Percentiles rank a stretch among this genome's conserved stretches.
These are phyloP conservation scores for Triplophysa bombifrons DNA, from an alignment of 2,797 vertebrate genomes.

Conservation along the genomic window DNA sequence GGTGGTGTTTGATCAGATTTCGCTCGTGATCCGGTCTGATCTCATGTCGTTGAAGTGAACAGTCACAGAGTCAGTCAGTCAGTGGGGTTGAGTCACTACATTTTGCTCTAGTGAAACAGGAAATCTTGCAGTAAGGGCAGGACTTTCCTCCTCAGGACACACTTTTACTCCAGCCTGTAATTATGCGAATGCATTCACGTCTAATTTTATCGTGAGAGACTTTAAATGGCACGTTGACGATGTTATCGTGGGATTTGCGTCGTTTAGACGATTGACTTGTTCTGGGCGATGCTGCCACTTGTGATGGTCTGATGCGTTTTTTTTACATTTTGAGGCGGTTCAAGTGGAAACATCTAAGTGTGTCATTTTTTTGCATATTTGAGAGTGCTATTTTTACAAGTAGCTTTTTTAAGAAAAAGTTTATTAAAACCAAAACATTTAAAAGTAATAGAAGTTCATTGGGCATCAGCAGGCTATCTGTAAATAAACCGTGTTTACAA, in stretches of 20 bases:
- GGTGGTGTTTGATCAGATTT: background rate
- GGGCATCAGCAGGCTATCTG: too few species aligned
- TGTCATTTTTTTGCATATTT: background rate
- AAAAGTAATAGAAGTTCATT: too few species aligned
- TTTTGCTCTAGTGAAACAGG: slow-evolving; percentile 55
- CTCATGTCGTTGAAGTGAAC: slow-evolving; percentile 24
- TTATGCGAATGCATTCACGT: slow-evolving; percentile 44
- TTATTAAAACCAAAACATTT: too few species aligned
- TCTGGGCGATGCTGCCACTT: background rate
- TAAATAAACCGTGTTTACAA: too few species aligned
- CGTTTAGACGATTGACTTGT: background rate
- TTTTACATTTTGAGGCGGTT: background rate
- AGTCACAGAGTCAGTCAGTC: background rate
- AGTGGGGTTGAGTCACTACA: slow-evolving; percentile 37
- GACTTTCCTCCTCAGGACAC: slow-evolving; percentile 51
- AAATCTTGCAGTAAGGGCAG: slow-evolving; percentile 62
- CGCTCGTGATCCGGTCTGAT: background rate
- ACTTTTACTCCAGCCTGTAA: slow-evolving; percentile 44
- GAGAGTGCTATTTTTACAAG: too few species aligned
- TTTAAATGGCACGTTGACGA: slow-evolving; percentile 52
- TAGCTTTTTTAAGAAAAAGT: too few species aligned
- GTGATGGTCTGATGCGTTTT: background rate
- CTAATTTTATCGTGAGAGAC: slow-evolving; percentile 41
- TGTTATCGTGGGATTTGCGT: slow-evolving; percentile 14
- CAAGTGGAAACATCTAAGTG: background rate